Evolutionary conservation across 2,113 vertebrate genomes (phyloP).

Genomic region (Syngnathus floridae): DNA sequence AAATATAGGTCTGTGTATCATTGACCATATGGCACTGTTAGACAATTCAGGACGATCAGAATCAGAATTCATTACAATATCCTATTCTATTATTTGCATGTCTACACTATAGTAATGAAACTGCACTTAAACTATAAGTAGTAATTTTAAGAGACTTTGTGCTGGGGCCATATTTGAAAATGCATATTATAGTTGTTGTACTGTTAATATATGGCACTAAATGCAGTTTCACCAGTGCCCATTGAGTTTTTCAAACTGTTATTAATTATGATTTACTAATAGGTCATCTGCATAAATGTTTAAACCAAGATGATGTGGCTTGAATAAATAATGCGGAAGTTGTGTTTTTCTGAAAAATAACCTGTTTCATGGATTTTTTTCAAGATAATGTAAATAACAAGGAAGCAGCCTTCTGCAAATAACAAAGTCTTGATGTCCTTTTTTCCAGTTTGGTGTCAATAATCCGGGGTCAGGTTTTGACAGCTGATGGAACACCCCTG

Average conservation of each 20-base stretch:
- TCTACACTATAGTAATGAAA: background rate
- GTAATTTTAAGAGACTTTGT: background rate
- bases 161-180: background rate
- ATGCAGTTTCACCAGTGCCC: background rate
- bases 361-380: background rate
- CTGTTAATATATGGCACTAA: background rate
- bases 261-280: background rate
- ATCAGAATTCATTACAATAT: background rate
- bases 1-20: background rate
- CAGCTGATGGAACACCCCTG: slow-evolving; percentile 92
- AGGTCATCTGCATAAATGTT: too few species aligned
- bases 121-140: background rate
- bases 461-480: slow-evolving; percentile 93
- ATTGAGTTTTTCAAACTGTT: background rate
- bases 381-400: background rate
- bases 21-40: background rate
- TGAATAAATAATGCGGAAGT: too few species aligned
- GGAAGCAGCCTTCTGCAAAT: background rate
- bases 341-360: too few species aligned
- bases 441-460: slow-evolving; percentile 83
- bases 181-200: background rate
- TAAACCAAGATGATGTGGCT: too few species aligned
- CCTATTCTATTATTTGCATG: background rate
- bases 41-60: background rate
- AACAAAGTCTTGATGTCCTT: slow-evolving; percentile 1